Evolutionary conservation across 2,888 invertebrate genomes (phyloP).

Genomic region (Athalia circularis): DNA sequence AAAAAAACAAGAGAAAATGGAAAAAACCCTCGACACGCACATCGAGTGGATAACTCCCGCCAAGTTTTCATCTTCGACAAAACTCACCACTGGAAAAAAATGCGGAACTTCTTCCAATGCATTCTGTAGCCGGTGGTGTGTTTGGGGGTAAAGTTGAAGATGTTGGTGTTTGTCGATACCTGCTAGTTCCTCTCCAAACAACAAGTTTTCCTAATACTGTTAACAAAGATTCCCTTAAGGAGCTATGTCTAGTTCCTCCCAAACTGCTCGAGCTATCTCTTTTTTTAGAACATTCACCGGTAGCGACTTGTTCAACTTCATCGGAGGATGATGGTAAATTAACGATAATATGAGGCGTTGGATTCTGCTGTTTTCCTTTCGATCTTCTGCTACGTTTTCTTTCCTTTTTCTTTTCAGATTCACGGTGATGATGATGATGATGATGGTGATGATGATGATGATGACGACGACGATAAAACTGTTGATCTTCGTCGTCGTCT

Average conservation of each 20-base stretch:
- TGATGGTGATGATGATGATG: slow-evolving; percentile 56
- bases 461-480: slow-evolving; percentile 60
- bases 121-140: slow-evolving; percentile 74
- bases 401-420: slow-evolving; percentile 58
- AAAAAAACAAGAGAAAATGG: too few relatives aligned
- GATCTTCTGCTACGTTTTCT: slow-evolving; percentile 65
- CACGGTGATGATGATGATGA: slow-evolving; percentile 61
- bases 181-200: slow-evolving; percentile 75
- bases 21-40: background rate
- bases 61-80: background rate
- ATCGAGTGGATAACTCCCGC: background rate
- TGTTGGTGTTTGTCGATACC: slow-evolving; percentile 70
- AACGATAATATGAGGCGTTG: slow-evolving; percentile 64
- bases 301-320: slow-evolving; percentile 59
- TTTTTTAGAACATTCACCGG: slow-evolving; percentile 64
- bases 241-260: slow-evolving; percentile 73
- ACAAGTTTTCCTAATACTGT: slow-evolving; percentile 81
- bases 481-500: slow-evolving; percentile 60
- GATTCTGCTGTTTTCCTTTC: slow-evolving; percentile 60
- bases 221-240: slow-evolving; percentile 80
- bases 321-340: slow-evolving; percentile 63
- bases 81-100: slow-evolving; percentile 71
- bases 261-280: slow-evolving; percentile 70
- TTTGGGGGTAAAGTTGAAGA: slow-evolving; percentile 71
- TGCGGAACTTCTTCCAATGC: slow-evolving; percentile 76